Conservation (phyloP, 2,113 vertebrate species). For the Dicaeum eximium region DNA sequence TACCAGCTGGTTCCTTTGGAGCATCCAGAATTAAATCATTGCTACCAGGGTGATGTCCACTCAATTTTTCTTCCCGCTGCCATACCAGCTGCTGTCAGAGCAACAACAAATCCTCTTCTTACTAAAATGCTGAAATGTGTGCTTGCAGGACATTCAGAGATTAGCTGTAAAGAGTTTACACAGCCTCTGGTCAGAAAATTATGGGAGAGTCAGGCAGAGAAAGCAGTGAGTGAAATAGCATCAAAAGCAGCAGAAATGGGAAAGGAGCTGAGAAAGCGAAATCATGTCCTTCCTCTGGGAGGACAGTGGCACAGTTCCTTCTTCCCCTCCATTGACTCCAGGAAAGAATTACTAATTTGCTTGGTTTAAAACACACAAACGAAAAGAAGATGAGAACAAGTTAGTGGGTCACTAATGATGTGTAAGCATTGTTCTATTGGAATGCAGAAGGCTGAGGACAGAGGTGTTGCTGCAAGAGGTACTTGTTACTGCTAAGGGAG, state of each 20-base stretch:
- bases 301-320: not conserved
- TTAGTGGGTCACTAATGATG: not conserved
- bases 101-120: not conserved
- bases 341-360: not conserved
- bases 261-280: not conserved
- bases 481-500: rapidly evolving
- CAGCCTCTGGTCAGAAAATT: not conserved
- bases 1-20: not conserved
- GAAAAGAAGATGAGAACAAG: not conserved
- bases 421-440: not conserved
- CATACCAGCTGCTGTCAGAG: not conserved
- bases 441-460: not conserved
- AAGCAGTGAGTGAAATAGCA: not conserved
- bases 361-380: not conserved
- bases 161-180: not conserved
- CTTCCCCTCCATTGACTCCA: not conserved
- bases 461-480: not conserved
- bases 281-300: not conserved
- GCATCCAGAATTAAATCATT: not conserved
- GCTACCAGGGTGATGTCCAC: not conserved
- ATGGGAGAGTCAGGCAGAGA: not conserved
- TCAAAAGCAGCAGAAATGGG: not conserved
- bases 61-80: not conserved
- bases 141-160: not conserved
- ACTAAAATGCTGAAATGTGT: not conserved